Base-by-base conservation (phyloP, 2,888 invertebrate species). In the Drosophila falleni region DNA sequence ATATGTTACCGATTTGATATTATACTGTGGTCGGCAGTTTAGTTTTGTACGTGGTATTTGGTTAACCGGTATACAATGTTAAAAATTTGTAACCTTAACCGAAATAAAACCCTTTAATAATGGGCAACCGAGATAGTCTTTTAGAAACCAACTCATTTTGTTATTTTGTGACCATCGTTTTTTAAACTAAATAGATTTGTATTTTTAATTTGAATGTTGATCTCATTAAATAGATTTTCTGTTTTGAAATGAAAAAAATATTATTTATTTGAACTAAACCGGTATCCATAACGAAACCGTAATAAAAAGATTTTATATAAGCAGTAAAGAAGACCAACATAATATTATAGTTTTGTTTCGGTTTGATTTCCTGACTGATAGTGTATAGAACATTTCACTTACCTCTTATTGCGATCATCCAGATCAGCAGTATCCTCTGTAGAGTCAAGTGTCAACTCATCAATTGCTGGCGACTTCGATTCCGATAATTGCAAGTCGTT, bases 391-490 rank as follows among this genome's bases (percentile, higher is more conserved):
- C 11, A 16, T 39, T 0, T 2, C 5, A 58, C 90, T 89, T 80
- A 92, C 92, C 97, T 94, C 93, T 97, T 97, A 93, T 97, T 96
- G 90, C 97, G 95, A 92, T 96, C 96, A 91, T 96, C 96, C 90
- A 96, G 95, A 89, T 95, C 95, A 87, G 93, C 96, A 76, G 95
- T 95, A 87, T 93, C 94, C 82, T 96, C 96, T 62, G 94, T 94
- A 87, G 96, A 95, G 78, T 95, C 95, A 81, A 96, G 93, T 4
- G 95, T 94, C 89, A 96, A 94, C 90, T 96, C 95, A 87, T 95
- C 95, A 78, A 96, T 95, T 86, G 94, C 94, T 69, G 95, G 95
- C 56, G 94, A 93, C 87, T 94, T 94, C 82, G 94, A 95, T 85
- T 95, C 95, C 54, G 95, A 95, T 26, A 95, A 94, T 53, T 94